A percentile compares a stretch with the other conserved stretches of the same genome.
phyloP scores from a whole-genome alignment of 2,888 invertebrate species.

The Mimas tiliae region DNA sequence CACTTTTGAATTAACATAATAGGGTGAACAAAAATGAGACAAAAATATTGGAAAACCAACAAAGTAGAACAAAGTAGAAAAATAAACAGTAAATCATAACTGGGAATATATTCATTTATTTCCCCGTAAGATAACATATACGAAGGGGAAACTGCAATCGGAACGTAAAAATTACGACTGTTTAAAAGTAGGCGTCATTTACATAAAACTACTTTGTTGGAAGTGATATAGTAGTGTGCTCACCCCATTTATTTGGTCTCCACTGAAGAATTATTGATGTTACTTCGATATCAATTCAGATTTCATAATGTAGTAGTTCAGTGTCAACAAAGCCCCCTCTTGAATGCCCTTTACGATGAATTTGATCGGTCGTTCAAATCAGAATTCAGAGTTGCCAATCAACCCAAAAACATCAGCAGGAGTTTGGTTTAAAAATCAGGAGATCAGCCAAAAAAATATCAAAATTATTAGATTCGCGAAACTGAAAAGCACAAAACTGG shows the following conservation, averaged over 20 bases:
- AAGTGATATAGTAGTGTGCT: conserved; percentile 69
- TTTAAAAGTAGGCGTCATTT: conserved; percentile 83
- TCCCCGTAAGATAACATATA: conserved; percentile 76
- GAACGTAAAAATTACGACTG: conserved; percentile 84
- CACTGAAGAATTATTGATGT: conserved; percentile 42
- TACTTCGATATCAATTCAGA: conserved; percentile 9
- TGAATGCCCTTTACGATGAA: background rate
- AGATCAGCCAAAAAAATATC: too few species aligned
- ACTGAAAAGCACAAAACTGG: too few species aligned
- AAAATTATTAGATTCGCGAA: too few species aligned
- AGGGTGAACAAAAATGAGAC: conserved; percentile 28
- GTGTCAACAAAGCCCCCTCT: too few species aligned
- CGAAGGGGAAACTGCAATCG: conserved; percentile 77
- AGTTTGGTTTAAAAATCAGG: too few species aligned
- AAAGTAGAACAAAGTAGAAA: conserved; percentile 49
- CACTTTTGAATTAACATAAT: conserved; percentile 35
- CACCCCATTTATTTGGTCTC: conserved; percentile 68
- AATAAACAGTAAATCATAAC: conserved; percentile 73
- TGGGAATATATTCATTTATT: conserved; percentile 78
- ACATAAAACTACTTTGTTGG: conserved; percentile 81
- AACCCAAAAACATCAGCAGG: too few species aligned
- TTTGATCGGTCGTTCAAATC: background rate
- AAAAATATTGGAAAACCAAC: conserved; percentile 43
- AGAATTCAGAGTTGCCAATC: too few species aligned
- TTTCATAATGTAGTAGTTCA: background rate